These are phyloP conservation scores for Gymnodraco acuticeps DNA, from an alignment of 2,797 vertebrate genomes.

Conservation along the genomic window DNA sequence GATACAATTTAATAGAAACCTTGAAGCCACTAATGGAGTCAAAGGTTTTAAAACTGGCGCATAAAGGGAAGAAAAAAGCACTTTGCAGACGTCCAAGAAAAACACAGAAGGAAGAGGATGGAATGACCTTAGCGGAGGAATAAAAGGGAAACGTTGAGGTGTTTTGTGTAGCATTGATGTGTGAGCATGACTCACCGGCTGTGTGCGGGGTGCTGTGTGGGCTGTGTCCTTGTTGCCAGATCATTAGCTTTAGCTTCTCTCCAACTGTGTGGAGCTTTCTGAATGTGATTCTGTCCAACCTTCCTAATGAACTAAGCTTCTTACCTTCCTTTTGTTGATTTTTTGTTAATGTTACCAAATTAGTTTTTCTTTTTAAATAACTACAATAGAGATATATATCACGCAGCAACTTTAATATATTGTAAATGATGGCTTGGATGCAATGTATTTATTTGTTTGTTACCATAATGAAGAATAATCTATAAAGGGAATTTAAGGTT, in stretches of 20 bases:
- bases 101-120: constrained; percentile 48
- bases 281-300: constrained; percentile 84
- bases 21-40: constrained; percentile 48
- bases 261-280: constrained; percentile 77
- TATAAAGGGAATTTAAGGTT: constrained; percentile 82
- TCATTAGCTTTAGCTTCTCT: constrained; percentile 81
- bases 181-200: constrained; percentile 68
- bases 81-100: constrained; percentile 62
- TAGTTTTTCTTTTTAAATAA: constrained; percentile 78
- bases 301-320: constrained; percentile 84
- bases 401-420: constrained; percentile 89
- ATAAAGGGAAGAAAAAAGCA: constrained; percentile 63
- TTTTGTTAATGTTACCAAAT: constrained; percentile 84
- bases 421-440: constrained; percentile 89
- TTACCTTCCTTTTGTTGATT: constrained; percentile 76
- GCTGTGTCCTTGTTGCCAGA: constrained; percentile 72
- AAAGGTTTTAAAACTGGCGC: constrained; percentile 53
- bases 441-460: constrained; percentile 90
- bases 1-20: constrained; percentile 42
- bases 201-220: constrained; percentile 55
- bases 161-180: constrained; percentile 62
- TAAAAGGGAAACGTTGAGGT: constrained; percentile 49
- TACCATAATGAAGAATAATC: constrained; percentile 83
- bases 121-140: constrained; percentile 57
- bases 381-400: constrained; percentile 83